Evolutionary conservation across 2,888 invertebrate genomes (phyloP).

Genomic region (Orthosia gracilis): DNA sequence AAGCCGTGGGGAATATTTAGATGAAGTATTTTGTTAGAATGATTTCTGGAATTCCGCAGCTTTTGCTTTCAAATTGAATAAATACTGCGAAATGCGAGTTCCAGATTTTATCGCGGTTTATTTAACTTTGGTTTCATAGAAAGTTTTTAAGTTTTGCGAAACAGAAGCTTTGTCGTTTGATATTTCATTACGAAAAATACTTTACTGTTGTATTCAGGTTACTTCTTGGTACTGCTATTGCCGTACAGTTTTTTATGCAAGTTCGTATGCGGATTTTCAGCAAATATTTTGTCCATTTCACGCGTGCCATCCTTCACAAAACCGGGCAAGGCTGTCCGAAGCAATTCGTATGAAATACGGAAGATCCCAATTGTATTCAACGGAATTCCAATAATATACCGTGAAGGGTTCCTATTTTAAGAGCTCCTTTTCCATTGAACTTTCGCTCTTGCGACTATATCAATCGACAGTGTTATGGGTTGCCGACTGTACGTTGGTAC

Average conservation of each 20-base stretch:
- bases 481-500: constrained; percentile 7
- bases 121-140: background rate
- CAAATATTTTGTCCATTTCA: constrained; percentile 48
- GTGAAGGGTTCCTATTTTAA: constrained; percentile 63
- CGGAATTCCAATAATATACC: constrained; percentile 65
- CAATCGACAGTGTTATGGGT: constrained; percentile 45
- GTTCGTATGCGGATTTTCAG: background rate
- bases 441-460: constrained; percentile 60
- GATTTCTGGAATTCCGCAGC: constrained; percentile 27
- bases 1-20: constrained; percentile 23
- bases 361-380: constrained; percentile 56
- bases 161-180: background rate
- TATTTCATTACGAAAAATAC: background rate
- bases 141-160: constrained; percentile 4
- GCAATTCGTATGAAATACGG: constrained; percentile 59
- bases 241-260: background rate
- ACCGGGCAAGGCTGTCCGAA: constrained; percentile 44
- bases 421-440: constrained; percentile 62
- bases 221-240: background rate
- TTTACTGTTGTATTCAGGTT: background rate
- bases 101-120: background rate
- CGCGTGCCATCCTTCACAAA: constrained; percentile 32
- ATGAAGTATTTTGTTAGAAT: constrained; percentile 23
- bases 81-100: constrained; percentile 1
- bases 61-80: constrained; percentile 23